These are phyloP conservation scores for Apis cerana DNA, from an alignment of 1,140 invertebrate species.

Conservation along the genomic window DNA sequence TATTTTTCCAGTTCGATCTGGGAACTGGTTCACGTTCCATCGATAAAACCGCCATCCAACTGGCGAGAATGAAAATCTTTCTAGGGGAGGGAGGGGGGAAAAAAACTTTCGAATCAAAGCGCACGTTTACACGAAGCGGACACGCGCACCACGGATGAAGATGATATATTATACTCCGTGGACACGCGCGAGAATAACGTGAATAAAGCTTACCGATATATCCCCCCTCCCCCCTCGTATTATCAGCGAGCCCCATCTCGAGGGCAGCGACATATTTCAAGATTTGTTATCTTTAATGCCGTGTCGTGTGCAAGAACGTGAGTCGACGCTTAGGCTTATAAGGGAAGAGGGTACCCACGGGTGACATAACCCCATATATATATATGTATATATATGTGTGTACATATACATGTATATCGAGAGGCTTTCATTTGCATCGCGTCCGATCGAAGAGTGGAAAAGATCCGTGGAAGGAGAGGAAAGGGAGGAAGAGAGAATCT, in stretches of 20 bases:
- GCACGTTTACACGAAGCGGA: not conserved
- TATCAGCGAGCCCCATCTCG: conserved; percentile 53
- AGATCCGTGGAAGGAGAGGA: too few relatives aligned
- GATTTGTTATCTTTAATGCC: conserved; percentile 65
- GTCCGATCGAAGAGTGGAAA: not conserved
- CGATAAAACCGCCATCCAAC: too few relatives aligned
- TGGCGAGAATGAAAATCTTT: too few relatives aligned
- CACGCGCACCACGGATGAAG: conserved; percentile 20
- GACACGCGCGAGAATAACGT: conserved; percentile 19
- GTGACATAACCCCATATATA: conserved; percentile 8
- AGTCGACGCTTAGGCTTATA: conserved; percentile 43
- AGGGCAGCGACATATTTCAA: conserved; percentile 64
- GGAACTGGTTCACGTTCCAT: too few relatives aligned
- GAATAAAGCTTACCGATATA: not conserved
- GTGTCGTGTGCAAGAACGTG: conserved; percentile 47
- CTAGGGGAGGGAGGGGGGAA: too few relatives aligned
- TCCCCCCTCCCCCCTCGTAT: conserved; percentile 17
- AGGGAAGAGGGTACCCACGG: conserved; percentile 23
- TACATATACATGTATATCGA: conserved; percentile 43
- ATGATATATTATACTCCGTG: conserved; percentile 32
- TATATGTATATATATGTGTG: too few relatives aligned
- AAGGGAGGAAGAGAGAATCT: too few relatives aligned
- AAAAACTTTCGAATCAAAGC: not conserved
- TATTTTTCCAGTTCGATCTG: too few relatives aligned
- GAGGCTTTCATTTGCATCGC: conserved; percentile 17